phyloP scores from a whole-genome alignment of 2,113 vertebrate species.

The Sinocyclocheilus anshuiensis region DNA sequence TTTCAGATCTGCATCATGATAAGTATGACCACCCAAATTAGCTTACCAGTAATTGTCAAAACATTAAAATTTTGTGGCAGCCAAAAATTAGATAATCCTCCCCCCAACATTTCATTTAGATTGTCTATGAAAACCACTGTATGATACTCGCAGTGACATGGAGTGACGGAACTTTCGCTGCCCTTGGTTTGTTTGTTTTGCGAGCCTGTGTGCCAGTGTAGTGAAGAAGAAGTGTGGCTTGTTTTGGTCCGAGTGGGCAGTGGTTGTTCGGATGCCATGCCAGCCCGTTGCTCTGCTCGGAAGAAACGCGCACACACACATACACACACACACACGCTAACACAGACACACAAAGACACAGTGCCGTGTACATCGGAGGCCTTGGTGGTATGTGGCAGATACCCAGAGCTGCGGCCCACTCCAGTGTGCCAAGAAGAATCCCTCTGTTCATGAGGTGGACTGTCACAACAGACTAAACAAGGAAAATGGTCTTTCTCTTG shows the following conservation, averaged over 20 bases:
- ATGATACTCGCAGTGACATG: slow-evolving; percentile 6
- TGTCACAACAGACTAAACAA: slow-evolving; percentile 39
- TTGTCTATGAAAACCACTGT: background rate
- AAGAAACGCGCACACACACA: slow-evolving; percentile 39
- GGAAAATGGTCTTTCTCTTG: background rate
- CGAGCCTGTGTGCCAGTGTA: slow-evolving; percentile 61
- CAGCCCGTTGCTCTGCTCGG: slow-evolving; percentile 50
- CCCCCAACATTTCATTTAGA: background rate
- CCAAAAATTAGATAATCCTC: background rate
- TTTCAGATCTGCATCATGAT: background rate
- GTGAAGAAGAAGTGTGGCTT: slow-evolving; percentile 54
- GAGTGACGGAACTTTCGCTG: background rate
- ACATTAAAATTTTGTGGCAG: background rate
- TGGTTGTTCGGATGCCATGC: slow-evolving; percentile 67
- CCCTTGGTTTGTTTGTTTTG: slow-evolving; percentile 54
- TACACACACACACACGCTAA: slow-evolving; percentile 30
- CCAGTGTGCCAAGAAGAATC: slow-evolving; percentile 65
- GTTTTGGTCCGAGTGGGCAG: slow-evolving; percentile 67
- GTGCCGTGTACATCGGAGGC: slow-evolving; percentile 39
- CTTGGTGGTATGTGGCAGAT: slow-evolving; percentile 70
- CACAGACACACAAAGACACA: slow-evolving; percentile 29
- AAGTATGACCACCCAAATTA: background rate
- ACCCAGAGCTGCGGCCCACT: slow-evolving; percentile 71
- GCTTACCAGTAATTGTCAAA: background rate
- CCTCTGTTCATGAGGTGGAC: slow-evolving; percentile 59